phyloP scores from a whole-genome alignment of 2,797 vertebrate species.

The Ctenochaetus hawaiiensis region DNA sequence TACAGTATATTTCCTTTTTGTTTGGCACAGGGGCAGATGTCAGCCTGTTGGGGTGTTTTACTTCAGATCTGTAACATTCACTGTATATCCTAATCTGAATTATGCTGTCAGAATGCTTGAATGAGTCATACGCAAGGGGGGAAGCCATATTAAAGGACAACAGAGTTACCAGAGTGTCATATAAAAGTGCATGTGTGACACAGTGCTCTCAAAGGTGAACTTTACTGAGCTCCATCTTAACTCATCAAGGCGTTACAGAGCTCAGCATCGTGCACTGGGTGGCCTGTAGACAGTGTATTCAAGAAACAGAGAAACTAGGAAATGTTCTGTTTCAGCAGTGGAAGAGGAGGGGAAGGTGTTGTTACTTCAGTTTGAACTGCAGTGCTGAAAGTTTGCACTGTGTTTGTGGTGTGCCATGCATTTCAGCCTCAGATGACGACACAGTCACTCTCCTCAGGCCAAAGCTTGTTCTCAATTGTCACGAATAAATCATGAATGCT shows the following conservation, averaged over 20 bases:
- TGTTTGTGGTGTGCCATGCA: conserved; percentile 9
- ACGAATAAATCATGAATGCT: conserved; percentile 38
- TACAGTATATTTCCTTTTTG: conserved; percentile 87
- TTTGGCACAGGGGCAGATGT: conserved; percentile 87
- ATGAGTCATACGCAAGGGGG: conserved; percentile 7
- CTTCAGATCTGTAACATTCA: conserved; percentile 88
- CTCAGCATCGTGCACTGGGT: conserved; percentile 56
- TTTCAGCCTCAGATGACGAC: conserved; percentile 16
- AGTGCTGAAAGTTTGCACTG: conserved; percentile 19
- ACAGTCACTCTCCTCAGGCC: conserved; percentile 11
- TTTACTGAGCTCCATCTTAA: conserved; percentile 75
- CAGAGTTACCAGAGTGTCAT: conserved; percentile 80
- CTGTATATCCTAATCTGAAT: conserved; percentile 85
- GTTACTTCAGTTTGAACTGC: conserved; percentile 14
- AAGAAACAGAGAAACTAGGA: conserved; percentile 23
- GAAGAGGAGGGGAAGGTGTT: background rate
- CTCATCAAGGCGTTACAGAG: conserved; percentile 77
- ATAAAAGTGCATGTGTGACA: conserved; percentile 85
- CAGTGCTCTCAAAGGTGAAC: conserved; percentile 82
- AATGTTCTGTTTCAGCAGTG: conserved; percentile 4
- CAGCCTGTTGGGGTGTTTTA: conserved; percentile 88
- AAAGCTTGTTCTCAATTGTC: conserved; percentile 33
- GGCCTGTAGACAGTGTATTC: conserved; percentile 56
- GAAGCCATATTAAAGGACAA: conserved; percentile 42
- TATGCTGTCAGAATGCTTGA: conserved; percentile 86